Evolutionary conservation across 30 jellyfish, hydroid and myxozoan species (phyloP).

Genomic region (Turritopsis rubra): DNA sequence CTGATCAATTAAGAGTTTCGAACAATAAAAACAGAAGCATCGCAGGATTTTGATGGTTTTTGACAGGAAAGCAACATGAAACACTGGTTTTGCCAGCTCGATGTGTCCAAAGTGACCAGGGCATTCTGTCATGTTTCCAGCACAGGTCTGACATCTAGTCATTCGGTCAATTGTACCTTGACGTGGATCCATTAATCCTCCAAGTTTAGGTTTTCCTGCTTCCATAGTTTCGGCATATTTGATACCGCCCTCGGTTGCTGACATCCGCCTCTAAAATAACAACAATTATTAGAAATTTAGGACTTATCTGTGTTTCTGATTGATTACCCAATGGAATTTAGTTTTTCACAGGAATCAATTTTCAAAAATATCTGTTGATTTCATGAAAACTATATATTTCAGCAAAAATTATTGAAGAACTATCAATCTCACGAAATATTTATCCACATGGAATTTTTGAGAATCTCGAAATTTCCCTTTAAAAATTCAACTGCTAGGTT

Average conservation of each 20-base stretch:
- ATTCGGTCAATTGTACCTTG: conserved; percentile 91
- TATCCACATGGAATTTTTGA: too few species aligned
- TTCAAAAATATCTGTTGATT: too few species aligned
- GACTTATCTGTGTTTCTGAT: too few species aligned
- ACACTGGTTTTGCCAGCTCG: conserved; percentile 97
- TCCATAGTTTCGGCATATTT: conserved; percentile 93
- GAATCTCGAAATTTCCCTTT: too few species aligned
- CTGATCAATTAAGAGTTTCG: conserved; percentile 78
- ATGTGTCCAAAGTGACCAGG: conserved; percentile 99
- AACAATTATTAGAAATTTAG: too few species aligned
- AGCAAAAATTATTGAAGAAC: too few species aligned
- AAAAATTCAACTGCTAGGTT: too few species aligned
- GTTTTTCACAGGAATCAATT: too few species aligned
- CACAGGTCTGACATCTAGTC: conserved; percentile 95
- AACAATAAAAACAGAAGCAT: conserved; percentile 91
- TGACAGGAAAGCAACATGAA: conserved; percentile 78
- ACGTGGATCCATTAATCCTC: conserved; percentile 98
- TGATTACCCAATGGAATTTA: too few species aligned
- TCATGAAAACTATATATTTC: too few species aligned
- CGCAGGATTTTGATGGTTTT: conserved; percentile 74
- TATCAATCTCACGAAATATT: too few species aligned
- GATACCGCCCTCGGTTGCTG: conserved; percentile 94
- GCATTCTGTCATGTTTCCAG: conserved; percentile 97
- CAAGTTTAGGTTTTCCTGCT: conserved; percentile 87
- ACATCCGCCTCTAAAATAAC: conserved; percentile 68